Percentiles rank a stretch among this genome's conserved stretches.
phyloP scores from a whole-genome alignment of 2,888 invertebrate species.

The Argynnis bischoffii region DNA sequence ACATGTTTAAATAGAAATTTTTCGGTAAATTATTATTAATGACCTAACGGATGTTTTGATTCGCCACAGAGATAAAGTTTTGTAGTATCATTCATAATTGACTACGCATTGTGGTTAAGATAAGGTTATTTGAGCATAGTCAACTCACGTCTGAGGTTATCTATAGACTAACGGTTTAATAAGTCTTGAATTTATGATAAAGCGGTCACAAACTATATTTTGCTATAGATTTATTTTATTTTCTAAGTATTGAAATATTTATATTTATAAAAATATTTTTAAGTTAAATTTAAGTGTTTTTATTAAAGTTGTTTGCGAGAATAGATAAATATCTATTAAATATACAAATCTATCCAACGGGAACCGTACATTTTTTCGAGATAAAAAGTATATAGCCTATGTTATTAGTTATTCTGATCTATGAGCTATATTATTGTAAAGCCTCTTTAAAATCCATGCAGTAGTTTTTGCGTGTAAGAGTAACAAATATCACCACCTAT shows the following conservation, averaged over 20 bases:
- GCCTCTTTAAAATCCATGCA: no score
- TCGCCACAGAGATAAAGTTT: constrained; percentile 52
- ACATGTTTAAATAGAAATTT: background rate
- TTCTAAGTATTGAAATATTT: background rate
- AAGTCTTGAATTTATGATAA: constrained; percentile 23
- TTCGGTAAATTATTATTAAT: constrained; percentile 5
- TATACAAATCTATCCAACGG: no score
- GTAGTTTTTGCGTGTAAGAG: no score
- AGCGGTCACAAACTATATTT: constrained; percentile 1
- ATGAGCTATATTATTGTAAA: no score
- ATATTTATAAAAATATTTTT: background rate
- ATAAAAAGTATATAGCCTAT: no score
- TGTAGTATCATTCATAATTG: constrained; percentile 49
- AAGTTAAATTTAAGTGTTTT: background rate
- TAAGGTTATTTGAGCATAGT: constrained; percentile 47
- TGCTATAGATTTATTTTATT: constrained; percentile 5
- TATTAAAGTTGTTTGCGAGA: no score
- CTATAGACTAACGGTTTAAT: constrained; percentile 52
- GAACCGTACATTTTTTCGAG: no score
- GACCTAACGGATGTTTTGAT: constrained; percentile 50
- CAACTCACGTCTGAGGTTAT: constrained; percentile 45
- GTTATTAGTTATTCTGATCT: no score
- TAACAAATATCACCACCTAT: no score
- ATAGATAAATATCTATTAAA: no score
- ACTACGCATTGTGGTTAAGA: constrained; percentile 48